Conservation (phyloP, 1,140 invertebrate genomes). For the Drosophila malerkotliana region DNA sequence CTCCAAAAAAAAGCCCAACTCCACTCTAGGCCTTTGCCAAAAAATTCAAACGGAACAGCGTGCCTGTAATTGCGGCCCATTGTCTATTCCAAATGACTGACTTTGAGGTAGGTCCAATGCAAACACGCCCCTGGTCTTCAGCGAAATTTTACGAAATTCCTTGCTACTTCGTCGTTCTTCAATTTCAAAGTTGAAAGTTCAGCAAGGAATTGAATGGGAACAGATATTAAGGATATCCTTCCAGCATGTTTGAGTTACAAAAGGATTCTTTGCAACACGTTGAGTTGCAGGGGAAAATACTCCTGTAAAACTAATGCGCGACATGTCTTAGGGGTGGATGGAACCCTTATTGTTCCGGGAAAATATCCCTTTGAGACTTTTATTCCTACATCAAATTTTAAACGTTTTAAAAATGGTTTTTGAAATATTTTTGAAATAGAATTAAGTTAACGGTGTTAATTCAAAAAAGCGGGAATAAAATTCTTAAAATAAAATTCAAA, state of each 20-base stretch:
- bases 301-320: neutral
- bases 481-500: neutral
- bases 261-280: conserved; percentile 2
- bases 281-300: conserved; percentile 47
- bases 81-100: conserved; percentile 73
- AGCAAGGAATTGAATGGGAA: conserved; percentile 30
- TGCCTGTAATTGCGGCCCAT: conserved; percentile 72
- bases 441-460: too few relatives aligned
- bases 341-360: conserved; percentile 15
- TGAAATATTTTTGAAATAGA: too few relatives aligned
- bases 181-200: conserved; percentile 17
- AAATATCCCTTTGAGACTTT: conserved; percentile 4
- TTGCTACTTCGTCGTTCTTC: neutral
- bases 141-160: conserved; percentile 33
- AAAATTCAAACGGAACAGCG: conserved; percentile 35
- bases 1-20: neutral
- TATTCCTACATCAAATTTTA: too few relatives aligned
- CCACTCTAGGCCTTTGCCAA: conserved; percentile 19
- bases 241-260: neutral
- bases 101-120: conserved; percentile 68
- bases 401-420: too few relatives aligned
- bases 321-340: neutral
- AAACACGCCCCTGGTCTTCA: conserved; percentile 29
- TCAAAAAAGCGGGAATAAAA: neutral
- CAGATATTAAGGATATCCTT: conserved; percentile 12